phyloP scores from a whole-genome alignment of 2,888 invertebrate genomes.

The Tineola bisselliella region DNA sequence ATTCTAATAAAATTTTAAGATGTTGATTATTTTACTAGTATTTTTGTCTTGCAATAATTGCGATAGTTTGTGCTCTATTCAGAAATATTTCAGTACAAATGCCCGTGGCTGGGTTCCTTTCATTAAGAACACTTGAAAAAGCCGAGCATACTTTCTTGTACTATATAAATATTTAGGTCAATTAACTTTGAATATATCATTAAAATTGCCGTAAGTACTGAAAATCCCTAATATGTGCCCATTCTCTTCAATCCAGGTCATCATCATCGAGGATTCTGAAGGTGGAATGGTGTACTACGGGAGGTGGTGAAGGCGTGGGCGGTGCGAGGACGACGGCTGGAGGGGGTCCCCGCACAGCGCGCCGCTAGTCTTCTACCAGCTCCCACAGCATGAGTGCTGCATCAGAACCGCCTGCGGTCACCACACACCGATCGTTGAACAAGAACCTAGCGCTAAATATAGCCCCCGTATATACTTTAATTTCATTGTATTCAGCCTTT shows the following conservation, averaged over 20 bases:
- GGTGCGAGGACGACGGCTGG: constrained; percentile 49
- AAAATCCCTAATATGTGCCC: not conserved
- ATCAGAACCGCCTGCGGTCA: constrained; percentile 87
- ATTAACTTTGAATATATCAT: too few species aligned
- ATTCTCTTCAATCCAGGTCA: constrained; percentile 43
- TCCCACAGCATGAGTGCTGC: constrained; percentile 93
- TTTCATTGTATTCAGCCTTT: constrained; percentile 87
- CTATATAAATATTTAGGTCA: too few species aligned
- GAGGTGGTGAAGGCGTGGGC: constrained; percentile 51
- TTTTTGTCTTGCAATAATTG: not conserved
- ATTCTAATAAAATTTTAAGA: constrained; percentile 13
- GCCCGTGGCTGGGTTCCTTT: too few species aligned
- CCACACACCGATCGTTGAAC: constrained; percentile 85
- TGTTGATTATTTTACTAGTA: not conserved
- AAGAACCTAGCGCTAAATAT: constrained; percentile 84
- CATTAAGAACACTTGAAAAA: too few species aligned
- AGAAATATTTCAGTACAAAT: too few species aligned
- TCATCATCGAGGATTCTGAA: constrained; percentile 52
- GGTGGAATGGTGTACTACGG: constrained; percentile 30
- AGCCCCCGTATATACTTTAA: constrained; percentile 86
- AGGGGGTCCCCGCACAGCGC: constrained; percentile 38
- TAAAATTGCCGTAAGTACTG: too few species aligned
- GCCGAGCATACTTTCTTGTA: too few species aligned
- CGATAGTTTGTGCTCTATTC: too few species aligned
- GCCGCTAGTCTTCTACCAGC: constrained; percentile 79